phyloP scores from a whole-genome alignment of 2,888 invertebrate genomes.

The Odontothrips loti region DNA sequence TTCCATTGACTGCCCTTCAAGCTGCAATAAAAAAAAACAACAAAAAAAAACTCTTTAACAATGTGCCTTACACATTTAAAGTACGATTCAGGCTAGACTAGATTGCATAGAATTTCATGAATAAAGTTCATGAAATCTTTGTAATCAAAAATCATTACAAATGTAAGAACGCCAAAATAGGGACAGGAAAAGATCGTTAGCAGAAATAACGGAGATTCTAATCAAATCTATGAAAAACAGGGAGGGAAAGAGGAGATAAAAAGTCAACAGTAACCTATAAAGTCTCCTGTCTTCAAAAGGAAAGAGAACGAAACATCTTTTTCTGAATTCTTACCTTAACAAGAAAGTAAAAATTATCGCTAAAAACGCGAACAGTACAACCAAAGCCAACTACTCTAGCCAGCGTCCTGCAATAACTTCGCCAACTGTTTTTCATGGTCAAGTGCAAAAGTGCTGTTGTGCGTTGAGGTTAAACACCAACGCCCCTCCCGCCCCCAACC shows the following conservation, averaged over 20 bases:
- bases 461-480: background rate
- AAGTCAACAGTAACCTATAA: background rate
- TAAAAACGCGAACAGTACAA: background rate
- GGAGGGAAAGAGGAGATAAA: background rate
- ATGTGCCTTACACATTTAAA: background rate
- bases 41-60: background rate
- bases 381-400: background rate
- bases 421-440: background rate
- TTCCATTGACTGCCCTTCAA: slow-evolving; percentile 90
- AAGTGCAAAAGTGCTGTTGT: slow-evolving; percentile 4
- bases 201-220: no score
- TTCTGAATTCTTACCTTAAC: background rate
- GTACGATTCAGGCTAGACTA: no score
- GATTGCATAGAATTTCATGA: background rate
- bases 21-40: slow-evolving; percentile 54
- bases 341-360: background rate
- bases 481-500: background rate
- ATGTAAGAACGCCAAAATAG: background rate
- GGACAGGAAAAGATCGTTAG: no score
- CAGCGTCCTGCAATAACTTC: background rate
- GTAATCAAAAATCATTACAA: background rate
- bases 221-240: background rate
- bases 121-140: background rate
- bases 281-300: background rate
- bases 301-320: background rate